Evolutionary conservation across 2,113 vertebrate genomes (phyloP), one percentile per base, ranked within the genome.

Genomic region (Boleophthalmus pectinirostris): DNA sequence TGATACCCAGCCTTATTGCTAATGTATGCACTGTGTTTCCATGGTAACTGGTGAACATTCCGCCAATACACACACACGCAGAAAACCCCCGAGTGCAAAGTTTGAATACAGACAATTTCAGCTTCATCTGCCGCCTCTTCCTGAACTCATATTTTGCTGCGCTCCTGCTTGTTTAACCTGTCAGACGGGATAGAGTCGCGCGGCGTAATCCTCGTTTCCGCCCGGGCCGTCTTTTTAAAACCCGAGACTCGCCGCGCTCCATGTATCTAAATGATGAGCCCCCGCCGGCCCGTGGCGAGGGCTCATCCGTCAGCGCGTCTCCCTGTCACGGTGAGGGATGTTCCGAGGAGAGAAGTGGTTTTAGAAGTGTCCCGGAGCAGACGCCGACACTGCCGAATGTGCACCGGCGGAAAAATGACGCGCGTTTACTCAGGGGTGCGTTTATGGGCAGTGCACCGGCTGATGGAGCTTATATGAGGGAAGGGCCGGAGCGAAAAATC

Each of bases 261-360:
- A 23, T 58, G 56, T 58, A 25, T 15, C 56, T 58, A 58, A 58
- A 58, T 58, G 56, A 58, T 58, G 24, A 13, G 11, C 24, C 10
- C 56, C 23, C 23, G 12, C 56, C 24, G 56, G 21, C 56, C 15
- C 18, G 16, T 61, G 8, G 58, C 5, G 25, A 25, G 5, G 14
- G 9, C 15, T 15, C 23, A 61, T 61, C 58, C 24, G 29, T 61
- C 58, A 18, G 15, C 6, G 4, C 15, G 25, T 61, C 24, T 29
- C 25, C 58, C 58, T 61, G 58, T 61, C 58, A 61, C 14, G 8
- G 25, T 61, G 18, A 61, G 33, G 25, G 58, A 61, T 61, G 58
- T 61, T 7, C 54, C 14, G 57, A 23, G 10, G 57, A 24, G 25
- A 15, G 14, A 7, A 25, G 25, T 15, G 12, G 24, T 33, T 61